Evolutionary conservation across 2,113 vertebrate species (phyloP), one percentile per base, ranked within the genome.

Genomic region (Progne subis): DNA sequence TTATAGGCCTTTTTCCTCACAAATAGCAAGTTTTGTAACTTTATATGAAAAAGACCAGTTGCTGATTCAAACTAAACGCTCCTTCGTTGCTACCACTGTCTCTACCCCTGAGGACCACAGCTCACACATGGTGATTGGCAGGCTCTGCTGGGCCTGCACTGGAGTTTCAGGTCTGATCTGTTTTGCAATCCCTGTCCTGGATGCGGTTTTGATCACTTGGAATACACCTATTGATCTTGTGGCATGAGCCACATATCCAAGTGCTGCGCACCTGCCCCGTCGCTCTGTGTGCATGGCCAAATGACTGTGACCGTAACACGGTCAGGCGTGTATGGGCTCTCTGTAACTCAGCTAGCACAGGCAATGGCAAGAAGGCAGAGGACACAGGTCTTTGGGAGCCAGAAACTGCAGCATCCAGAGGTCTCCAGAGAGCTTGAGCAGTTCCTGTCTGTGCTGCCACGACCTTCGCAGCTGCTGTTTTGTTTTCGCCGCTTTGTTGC

Each of bases 231-330:
- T 19, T 31, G 65, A 39, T 60, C 63, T 18, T 37, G 13, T 2
- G 15, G 11, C 8, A 18, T 23, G 47, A 26, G 8, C 15, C 6
- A 21, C 32, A 52, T 26, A 17, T 9, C 29, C 20, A 17, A 56
- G 39, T 2, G 5, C 72, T 43, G 1, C 4, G 0, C 23, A 37
- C 32, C n/a, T 8, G 9, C 43, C 39, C 1, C 0, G 0, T 1
- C 10, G 32, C 63, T 46, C 47, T 41, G 60, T 69, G 69, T 47
- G 12, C 20, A 2, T 1, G 8, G 57, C 28, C 78, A 13, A 50
- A 34, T 1, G 3, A 5, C 4, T 4, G 79, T 25, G 65, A 28
- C 3, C 28, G 8, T 56, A 8, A 46, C 13, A 2, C 0, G 1
- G 13, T 5, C 5, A 3, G 71, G 26, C 8, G 3, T 12, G 6